phyloP scores from a whole-genome alignment of 2,797 vertebrate species.

The Tapera naevia region DNA sequence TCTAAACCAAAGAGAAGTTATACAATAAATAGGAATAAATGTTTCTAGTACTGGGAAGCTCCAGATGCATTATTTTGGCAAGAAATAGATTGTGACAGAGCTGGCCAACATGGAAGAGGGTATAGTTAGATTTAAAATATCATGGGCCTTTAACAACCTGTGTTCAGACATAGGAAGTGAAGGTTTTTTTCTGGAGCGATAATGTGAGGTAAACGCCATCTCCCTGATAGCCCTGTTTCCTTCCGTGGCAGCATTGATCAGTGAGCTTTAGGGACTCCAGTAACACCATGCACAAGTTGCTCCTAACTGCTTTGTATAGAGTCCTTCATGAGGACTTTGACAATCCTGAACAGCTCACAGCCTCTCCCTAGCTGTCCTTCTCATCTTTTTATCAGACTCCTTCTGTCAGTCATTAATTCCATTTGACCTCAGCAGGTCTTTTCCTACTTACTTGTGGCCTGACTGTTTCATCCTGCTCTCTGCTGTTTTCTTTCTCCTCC shows the following conservation, averaged over 20 bases:
- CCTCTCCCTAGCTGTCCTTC: neutral
- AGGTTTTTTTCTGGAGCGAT: neutral
- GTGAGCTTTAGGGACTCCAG: neutral
- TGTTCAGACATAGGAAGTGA: neutral
- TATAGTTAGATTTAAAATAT: neutral
- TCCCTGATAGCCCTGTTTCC: neutral
- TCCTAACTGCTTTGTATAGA: accelerated
- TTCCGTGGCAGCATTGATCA: neutral
- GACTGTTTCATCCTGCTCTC: neutral
- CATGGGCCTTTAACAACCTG: neutral
- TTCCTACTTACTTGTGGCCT: neutral
- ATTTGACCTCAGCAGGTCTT: neutral
- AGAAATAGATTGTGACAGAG: neutral
- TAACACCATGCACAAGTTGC: neutral
- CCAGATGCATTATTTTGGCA: neutral
- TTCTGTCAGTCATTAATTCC: neutral
- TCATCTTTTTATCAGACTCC: neutral
- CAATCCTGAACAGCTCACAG: neutral
- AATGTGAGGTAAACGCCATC: neutral
- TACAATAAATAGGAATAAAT: neutral
- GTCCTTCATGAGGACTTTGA: neutral
- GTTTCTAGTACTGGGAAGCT: neutral
- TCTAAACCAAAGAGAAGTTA: neutral
- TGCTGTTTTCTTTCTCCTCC: neutral
- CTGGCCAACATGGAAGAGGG: neutral